Conservation (phyloP, 2,113 vertebrate genomes). For the Notarius lentiginosus region DNA sequence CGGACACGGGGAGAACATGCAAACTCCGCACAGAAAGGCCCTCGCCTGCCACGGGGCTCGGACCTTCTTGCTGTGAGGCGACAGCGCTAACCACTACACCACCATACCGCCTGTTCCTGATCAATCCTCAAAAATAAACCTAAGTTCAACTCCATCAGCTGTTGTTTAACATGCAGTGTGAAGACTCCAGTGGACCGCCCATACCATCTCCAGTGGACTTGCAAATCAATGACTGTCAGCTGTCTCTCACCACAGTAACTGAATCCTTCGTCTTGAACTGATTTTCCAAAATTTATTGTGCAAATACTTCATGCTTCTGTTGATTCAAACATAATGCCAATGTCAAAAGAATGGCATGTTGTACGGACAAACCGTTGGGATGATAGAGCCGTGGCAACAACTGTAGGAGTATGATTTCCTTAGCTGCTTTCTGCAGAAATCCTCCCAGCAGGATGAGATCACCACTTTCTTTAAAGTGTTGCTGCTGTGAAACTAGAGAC, state of each 20-base stretch:
- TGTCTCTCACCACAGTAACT: not conserved
- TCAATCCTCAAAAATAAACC: not conserved
- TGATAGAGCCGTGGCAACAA: not conserved
- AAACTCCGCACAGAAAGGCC: too few relatives aligned
- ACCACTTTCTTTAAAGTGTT: not conserved
- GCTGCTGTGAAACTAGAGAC: constrained; percentile 4
- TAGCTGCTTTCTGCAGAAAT: not conserved
- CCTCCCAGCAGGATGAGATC: constrained; percentile 18
- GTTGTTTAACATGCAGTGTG: constrained; percentile 1
- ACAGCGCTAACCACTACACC: too few relatives aligned
- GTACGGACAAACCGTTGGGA: not conserved
- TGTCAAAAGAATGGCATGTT: not conserved
- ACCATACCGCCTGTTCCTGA: too few relatives aligned
- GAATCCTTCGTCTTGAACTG: not conserved
- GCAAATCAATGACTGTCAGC: not conserved
- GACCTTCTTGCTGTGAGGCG: too few relatives aligned
- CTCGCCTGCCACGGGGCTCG: too few relatives aligned
- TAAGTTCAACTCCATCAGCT: not conserved
- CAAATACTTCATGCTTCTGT: not conserved
- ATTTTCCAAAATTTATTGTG: not conserved
- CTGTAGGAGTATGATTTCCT: not conserved
- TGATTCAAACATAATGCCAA: not conserved
- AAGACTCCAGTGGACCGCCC: not conserved
- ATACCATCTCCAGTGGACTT: too few relatives aligned
- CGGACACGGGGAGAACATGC: too few relatives aligned